Conservation (phyloP, 2,113 vertebrate species). For the Sprattus sprattus region DNA sequence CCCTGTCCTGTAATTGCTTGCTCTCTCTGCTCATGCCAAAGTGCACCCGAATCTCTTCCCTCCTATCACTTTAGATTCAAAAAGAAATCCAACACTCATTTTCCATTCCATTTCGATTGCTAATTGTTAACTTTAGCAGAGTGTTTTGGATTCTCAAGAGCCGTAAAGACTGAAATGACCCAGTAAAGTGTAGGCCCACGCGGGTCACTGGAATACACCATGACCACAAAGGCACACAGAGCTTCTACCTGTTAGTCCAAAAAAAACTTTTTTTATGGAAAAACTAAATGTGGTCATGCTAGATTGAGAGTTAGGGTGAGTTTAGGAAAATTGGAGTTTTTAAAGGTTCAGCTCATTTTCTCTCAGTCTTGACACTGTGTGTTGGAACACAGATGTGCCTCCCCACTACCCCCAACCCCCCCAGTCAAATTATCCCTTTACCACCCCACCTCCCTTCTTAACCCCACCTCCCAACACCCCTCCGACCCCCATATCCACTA, state of each 20-base stretch:
- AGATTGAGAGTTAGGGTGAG: not conserved
- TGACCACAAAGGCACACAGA: not conserved
- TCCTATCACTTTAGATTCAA: not conserved
- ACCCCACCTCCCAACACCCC: not conserved
- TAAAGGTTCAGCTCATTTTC: not conserved
- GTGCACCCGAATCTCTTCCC: not conserved
- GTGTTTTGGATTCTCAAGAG: not conserved
- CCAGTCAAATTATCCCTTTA: not conserved
- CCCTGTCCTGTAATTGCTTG: not conserved
- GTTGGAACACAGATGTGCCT: not conserved
- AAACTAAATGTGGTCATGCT: slow-evolving; percentile 12
- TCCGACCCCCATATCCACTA: slow-evolving; percentile 24
- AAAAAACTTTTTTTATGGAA: not conserved
- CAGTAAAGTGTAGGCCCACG: not conserved
- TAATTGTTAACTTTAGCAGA: not conserved
- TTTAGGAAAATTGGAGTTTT: not conserved
- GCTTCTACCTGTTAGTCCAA: not conserved
- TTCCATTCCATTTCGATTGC: not conserved
- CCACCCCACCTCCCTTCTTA: not conserved
- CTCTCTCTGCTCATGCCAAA: not conserved
- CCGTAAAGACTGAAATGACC: not conserved
- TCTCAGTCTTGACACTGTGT: not conserved
- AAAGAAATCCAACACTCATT: not conserved
- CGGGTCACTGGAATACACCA: not conserved
- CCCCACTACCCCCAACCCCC: not conserved